Evolutionary conservation across 2,113 vertebrate genomes (phyloP).

Genomic region (Puma concolor): DNA sequence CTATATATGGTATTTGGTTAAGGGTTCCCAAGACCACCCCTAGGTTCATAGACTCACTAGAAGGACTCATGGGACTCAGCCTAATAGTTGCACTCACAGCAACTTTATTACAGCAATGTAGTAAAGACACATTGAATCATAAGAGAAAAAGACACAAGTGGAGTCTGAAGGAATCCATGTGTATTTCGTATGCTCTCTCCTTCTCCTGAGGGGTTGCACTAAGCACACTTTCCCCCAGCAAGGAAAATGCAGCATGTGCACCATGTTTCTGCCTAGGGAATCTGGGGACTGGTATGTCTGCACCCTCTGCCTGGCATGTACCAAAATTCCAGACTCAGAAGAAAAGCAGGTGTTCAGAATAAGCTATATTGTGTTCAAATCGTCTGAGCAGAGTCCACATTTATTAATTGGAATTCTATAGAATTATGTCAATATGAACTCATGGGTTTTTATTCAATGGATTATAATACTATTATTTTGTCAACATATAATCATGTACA

Average conservation of each 20-base stretch:
- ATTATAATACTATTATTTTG: neutral
- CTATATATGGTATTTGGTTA: neutral
- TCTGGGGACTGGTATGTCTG: neutral
- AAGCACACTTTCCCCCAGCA: neutral
- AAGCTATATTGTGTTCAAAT: neutral
- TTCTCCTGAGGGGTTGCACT: neutral
- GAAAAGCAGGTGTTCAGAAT: neutral
- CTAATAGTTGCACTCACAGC: neutral
- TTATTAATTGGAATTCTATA: constrained; percentile 38
- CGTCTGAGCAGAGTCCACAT: neutral
- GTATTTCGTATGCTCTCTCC: neutral
- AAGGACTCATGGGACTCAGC: neutral
- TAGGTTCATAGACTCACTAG: neutral
- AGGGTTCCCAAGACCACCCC: neutral
- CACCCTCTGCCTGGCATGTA: neutral
- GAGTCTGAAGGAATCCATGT: neutral
- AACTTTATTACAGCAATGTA: neutral
- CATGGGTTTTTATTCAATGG: neutral
- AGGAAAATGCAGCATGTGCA: neutral
- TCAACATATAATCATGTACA: neutral
- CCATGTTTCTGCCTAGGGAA: neutral
- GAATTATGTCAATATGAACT: neutral
- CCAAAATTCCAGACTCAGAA: constrained; percentile 6
- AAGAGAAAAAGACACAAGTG: neutral
- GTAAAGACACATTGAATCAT: neutral